These are phyloP conservation scores for Lasioglossum morio DNA, from an alignment of 2,888 invertebrate species.

Conservation along the genomic window DNA sequence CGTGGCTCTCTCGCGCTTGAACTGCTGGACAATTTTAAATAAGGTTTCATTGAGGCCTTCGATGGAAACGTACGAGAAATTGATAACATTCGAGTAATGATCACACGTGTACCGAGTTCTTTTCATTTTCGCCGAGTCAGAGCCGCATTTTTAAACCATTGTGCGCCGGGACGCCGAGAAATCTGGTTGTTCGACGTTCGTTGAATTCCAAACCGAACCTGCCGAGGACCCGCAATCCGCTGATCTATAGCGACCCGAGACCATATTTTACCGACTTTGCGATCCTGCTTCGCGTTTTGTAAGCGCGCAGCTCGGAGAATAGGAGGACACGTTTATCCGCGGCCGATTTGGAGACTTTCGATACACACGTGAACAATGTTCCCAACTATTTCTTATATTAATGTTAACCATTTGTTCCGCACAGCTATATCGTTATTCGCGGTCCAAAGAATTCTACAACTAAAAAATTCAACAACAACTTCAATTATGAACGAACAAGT, in stretches of 20 bases:
- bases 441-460: background rate
- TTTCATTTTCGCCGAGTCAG: background rate
- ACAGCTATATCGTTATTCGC: background rate
- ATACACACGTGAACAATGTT: background rate
- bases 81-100: background rate
- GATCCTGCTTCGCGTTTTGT: background rate
- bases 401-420: background rate
- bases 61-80: too few species aligned
- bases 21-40: too few species aligned
- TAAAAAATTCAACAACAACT: too few species aligned
- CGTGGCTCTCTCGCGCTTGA: too few species aligned
- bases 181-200: background rate
- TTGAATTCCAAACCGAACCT: background rate
- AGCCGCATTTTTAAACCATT: background rate
- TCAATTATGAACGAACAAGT: too few species aligned
- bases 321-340: background rate
- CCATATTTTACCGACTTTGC: constrained; percentile 2
- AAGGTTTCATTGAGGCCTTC: too few species aligned
- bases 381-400: background rate
- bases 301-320: background rate
- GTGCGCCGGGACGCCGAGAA: background rate
- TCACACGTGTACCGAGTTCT: background rate
- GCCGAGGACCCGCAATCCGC: background rate
- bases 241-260: background rate
- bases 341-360: background rate